Evolutionary conservation across 2,888 invertebrate genomes (phyloP).

Genomic region (Balanococcus diminutus): DNA sequence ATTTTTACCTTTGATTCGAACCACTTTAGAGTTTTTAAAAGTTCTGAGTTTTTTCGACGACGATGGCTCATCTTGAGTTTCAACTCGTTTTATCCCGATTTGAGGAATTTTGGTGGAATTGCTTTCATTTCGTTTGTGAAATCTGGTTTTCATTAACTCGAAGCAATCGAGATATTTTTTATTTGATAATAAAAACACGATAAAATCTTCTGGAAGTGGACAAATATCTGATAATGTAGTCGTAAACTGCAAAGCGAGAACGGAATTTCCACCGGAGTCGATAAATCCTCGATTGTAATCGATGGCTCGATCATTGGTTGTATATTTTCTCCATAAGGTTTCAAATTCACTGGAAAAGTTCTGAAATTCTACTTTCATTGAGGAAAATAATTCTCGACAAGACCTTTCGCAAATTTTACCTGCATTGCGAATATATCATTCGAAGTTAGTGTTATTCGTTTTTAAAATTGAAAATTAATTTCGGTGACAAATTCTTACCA

Average conservation of each 20-base stretch:
- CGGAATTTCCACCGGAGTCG: slow-evolving; percentile 74
- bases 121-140: neutral
- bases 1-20: neutral
- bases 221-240: neutral
- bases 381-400: slow-evolving; percentile 17
- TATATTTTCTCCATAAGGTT: slow-evolving; percentile 41
- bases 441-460: neutral
- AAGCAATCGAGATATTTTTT: slow-evolving; percentile 20
- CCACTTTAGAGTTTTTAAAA: neutral
- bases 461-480: slow-evolving; percentile 34
- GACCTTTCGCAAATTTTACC: slow-evolving; percentile 43
- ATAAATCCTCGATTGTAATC: slow-evolving; percentile 64
- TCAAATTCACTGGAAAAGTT: neutral
- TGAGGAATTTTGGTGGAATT: neutral
- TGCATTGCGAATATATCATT: neutral
- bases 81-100: neutral
- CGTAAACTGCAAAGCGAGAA: slow-evolving; percentile 69
- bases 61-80: neutral
- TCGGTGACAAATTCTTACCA: neutral
- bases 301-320: neutral
- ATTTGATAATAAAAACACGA: slow-evolving; percentile 4
- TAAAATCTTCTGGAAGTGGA: slow-evolving; percentile 19
- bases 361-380: neutral
- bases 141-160: neutral
- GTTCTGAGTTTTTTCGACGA: neutral